phyloP scores from a whole-genome alignment of 2,888 invertebrate genomes.

The Eubasilissa splendida region DNA sequence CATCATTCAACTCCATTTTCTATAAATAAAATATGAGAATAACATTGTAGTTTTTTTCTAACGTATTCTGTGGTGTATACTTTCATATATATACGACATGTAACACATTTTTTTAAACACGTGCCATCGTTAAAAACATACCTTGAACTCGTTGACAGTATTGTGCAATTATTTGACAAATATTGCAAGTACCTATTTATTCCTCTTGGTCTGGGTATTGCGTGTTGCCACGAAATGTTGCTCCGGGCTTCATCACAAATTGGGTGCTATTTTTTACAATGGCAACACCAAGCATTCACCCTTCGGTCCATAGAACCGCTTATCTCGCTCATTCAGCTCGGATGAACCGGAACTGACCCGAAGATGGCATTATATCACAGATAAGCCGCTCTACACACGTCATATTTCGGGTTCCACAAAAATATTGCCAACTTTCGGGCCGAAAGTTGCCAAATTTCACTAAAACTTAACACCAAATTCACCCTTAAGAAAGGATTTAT shows the following conservation, averaged over 20 bases:
- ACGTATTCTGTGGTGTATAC: too few relatives aligned
- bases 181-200: too few relatives aligned
- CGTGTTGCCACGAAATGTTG: neutral
- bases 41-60: too few relatives aligned
- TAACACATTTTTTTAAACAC: too few relatives aligned
- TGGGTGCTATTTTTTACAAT: slow-evolving; percentile 30
- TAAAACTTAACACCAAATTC: neutral
- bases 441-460: slow-evolving; percentile 7
- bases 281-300: slow-evolving; percentile 3
- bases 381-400: slow-evolving; percentile 55
- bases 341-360: slow-evolving; percentile 58
- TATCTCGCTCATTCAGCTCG: slow-evolving; percentile 58
- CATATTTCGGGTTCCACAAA: slow-evolving; percentile 57
- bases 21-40: too few relatives aligned
- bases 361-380: slow-evolving; percentile 56
- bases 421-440: slow-evolving; percentile 36
- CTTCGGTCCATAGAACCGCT: slow-evolving; percentile 43
- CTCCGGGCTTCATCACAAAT: slow-evolving; percentile 5
- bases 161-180: too few relatives aligned
- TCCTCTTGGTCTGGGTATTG: neutral
- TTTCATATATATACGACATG: too few relatives aligned
- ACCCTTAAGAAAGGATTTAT: slow-evolving; percentile 28
- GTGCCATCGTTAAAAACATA: too few relatives aligned
- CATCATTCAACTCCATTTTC: too few relatives aligned
- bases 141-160: too few relatives aligned